Base-by-base conservation (phyloP, 2,888 invertebrate species). In the Ypsolopha sequella region DNA sequence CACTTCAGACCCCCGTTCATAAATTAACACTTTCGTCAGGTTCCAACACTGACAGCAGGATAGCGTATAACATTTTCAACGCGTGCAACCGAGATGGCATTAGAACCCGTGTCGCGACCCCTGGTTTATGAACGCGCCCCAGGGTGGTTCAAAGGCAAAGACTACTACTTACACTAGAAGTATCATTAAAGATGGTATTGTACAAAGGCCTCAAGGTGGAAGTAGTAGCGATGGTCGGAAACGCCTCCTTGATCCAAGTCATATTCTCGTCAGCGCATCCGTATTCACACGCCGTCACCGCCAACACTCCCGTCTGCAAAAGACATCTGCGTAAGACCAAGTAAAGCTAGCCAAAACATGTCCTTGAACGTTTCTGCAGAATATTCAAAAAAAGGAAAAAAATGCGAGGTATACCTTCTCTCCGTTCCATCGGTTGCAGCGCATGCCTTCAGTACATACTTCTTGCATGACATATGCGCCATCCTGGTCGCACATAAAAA, bases 381-480 rank as follows among this genome's bases (percentile, higher is more conserved):
- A 24, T 24, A 24, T 24, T 24, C 4, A 24, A 24, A 24, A 2
- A 2, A 24, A 24, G 24, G 24, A 4, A 24, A 4, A 24, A 24
- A 24, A 24, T 24, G 24, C 4, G 24, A 24, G 24, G 24, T 38
- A 36, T 58, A 87, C 88, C 81, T 88, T 88, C 59, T 88, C 84
- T 52, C 88, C 80, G 7, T 88, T 79, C 92, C 92, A 93, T 49
- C 89, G 87, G 65, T 91, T 90, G 66, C 94, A 94, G 3, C 88
- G 88, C 67, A 88, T 88, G 53, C 90, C 90, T 58, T 89, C 89
- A 24, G 89, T 88, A 71, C 93, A 93, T 47, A 91, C 88, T 68
- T 93, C 91, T 72, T 94, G 93, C 67, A 91, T 88, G 47, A 95
- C 89, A 48, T 89, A 88, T 1, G 92, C 93, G 36, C 93, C 93